Percentiles rank a stretch among this genome's conserved stretches.
Evolutionary conservation across 2,888 invertebrate genomes (phyloP).

Genomic region (Vandiemenella viatica): DNA sequence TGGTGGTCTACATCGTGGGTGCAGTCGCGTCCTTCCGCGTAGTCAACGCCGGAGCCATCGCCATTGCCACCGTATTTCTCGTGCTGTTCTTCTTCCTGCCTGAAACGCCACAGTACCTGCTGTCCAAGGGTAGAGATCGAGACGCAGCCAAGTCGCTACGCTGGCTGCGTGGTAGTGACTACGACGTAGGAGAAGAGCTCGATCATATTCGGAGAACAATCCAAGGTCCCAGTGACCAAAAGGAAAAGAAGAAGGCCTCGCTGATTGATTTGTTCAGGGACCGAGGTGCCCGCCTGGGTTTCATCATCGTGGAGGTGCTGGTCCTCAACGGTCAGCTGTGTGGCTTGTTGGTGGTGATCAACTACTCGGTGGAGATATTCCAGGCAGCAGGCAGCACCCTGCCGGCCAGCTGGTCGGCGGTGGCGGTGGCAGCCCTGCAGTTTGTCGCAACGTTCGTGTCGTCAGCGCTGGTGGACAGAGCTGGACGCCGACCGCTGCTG

Average conservation of each 20-base stretch:
- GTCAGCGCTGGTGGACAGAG: conserved; percentile 26
- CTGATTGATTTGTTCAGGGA: neutral
- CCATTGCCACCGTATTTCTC: conserved; percentile 33
- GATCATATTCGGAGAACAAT: neutral
- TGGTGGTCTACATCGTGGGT: conserved; percentile 35
- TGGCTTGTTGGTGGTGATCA: conserved; percentile 31
- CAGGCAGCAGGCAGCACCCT: conserved; percentile 21
- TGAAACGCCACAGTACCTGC: conserved; percentile 40
- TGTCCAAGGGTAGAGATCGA: conserved; percentile 28
- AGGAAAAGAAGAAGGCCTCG: neutral
- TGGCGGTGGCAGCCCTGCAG: conserved; percentile 30
- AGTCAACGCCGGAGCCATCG: conserved; percentile 34
- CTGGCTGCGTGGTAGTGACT: conserved; percentile 18
- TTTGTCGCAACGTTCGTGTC: conserved; percentile 22
- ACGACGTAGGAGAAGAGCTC: neutral
- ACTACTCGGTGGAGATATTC: conserved; percentile 24
- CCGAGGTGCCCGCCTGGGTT: conserved; percentile 16
- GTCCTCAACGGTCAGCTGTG: conserved; percentile 30
- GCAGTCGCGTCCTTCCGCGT: conserved; percentile 33
- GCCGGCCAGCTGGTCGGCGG: conserved; percentile 25
- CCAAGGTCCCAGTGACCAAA: neutral
- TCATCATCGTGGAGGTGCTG: conserved; percentile 28
- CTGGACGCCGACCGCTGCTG: conserved; percentile 31
- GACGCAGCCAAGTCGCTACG: conserved; percentile 28
- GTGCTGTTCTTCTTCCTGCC: conserved; percentile 35